These are phyloP conservation scores for Nomia melanderi DNA, from an alignment of 1,140 invertebrate genomes.

Conservation along the genomic window DNA sequence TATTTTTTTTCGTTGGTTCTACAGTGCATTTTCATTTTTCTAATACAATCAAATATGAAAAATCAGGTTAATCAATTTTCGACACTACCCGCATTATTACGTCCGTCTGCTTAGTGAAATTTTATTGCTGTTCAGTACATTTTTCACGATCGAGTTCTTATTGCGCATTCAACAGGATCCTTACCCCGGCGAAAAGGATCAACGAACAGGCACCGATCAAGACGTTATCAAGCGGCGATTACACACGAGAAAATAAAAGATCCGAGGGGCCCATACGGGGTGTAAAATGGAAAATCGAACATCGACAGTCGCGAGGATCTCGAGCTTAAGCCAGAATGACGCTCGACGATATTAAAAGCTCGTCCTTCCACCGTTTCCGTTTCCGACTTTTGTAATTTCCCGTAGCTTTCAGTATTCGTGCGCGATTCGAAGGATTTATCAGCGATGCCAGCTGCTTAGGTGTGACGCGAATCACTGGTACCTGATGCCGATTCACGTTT, in stretches of 20 bases:
- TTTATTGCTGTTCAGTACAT: no score
- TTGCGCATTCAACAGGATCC: background rate
- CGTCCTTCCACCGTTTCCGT: constrained; percentile 74
- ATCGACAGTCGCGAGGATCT: constrained; percentile 49
- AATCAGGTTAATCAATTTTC: no score
- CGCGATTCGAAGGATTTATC: constrained; percentile 61
- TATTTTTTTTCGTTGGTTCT: no score
- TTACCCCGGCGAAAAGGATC: background rate
- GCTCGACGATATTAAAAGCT: constrained; percentile 79
- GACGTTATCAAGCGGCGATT: constrained; percentile 33
- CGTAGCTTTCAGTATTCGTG: constrained; percentile 70
- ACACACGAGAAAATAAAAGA: constrained; percentile 44
- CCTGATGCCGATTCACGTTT: constrained; percentile 17
- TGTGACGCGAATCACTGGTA: constrained; percentile 17
- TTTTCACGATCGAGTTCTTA: background rate
- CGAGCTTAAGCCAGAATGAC: constrained; percentile 63
- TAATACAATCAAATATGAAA: no score
- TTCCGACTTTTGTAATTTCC: constrained; percentile 81
- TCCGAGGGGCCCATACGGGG: constrained; percentile 3
- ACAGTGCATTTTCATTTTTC: no score
- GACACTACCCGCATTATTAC: no score
- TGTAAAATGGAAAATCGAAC: constrained; percentile 59
- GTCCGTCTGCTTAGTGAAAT: no score
- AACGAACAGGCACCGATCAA: background rate
- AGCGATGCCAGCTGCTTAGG: constrained; percentile 39